Base-by-base conservation (phyloP, 2,113 vertebrate genomes). In the Tenebrosternarchus preto region DNA sequence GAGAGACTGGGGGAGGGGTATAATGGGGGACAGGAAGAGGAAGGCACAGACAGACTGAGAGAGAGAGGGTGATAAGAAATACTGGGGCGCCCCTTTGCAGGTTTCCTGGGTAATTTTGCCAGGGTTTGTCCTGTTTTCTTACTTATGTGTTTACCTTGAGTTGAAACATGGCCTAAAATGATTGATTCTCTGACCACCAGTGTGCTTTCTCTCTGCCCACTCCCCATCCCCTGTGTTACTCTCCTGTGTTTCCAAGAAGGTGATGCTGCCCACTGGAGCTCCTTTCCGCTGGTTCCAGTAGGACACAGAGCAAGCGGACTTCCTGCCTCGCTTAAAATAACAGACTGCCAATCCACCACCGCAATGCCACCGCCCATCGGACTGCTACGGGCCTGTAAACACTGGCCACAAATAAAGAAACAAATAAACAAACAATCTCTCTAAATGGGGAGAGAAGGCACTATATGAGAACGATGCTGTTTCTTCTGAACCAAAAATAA, bases 251-350 rank as follows among this genome's bases (percentile, higher is more conserved):
- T 91, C 91, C 90, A 90, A 92, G 93, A 95, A 95, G 93, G 94
- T 95, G 92, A 95, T 95, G 94, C 93, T 95, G 93, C 94, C 94
- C 88, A 93, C 94, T 87, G 94, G 94, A 91, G 94, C 94, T 73
- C 94, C 94, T 84, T 95, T 95, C 93, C 93, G 94, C 92, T 95
- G 94, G 94, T 95, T 95, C 92, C 94, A 95, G 90, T 95, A 95
- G 94, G 92, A 93, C 73, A 27, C 63, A 91, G 76, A 81, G 89
- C 92, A 89, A 61, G 69, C 59, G 63, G 43, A 64, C 83, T 80
- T 69, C 74, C 72, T 39, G 77, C 73, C 77, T 73, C 92, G 92
- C 76, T 92, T 92, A 93, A 93, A 94, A 94, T 93, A 93, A 82
- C 73, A 75, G 81, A 93, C 92, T 93, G 91, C 90, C 93, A 71